Evolutionary conservation across 2,888 invertebrate genomes (phyloP).

Genomic region (Ceriagrion tenellum): DNA sequence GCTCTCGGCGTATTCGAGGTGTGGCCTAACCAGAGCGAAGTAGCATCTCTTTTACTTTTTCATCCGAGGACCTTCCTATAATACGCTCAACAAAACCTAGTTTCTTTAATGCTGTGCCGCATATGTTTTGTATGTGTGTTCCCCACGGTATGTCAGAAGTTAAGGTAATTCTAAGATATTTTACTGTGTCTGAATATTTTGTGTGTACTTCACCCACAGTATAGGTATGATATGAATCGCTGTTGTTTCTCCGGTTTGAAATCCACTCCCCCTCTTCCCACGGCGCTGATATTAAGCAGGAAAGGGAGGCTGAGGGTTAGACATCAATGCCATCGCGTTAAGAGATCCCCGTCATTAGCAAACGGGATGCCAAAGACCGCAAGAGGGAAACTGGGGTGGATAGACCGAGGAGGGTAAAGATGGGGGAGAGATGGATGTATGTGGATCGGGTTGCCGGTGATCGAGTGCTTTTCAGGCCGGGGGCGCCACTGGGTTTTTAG

Average conservation of each 20-base stretch:
- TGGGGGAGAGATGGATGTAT: neutral
- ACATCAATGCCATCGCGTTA: neutral
- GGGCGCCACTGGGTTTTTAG: neutral
- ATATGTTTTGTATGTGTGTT: too few relatives aligned
- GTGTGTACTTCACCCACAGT: too few relatives aligned
- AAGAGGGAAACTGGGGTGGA: neutral
- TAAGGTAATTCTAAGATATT: too few relatives aligned
- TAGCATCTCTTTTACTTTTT: too few relatives aligned
- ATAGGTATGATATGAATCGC: neutral
- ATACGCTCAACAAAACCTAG: too few relatives aligned
- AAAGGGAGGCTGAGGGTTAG: neutral
- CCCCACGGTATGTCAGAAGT: too few relatives aligned
- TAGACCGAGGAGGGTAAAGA: neutral
- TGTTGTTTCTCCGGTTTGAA: neutral
- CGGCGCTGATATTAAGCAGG: neutral
- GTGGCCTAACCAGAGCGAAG: too few relatives aligned
- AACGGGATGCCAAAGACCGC: slow-evolving; percentile 17
- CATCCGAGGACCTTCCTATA: too few relatives aligned
- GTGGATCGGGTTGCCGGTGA: slow-evolving; percentile 16
- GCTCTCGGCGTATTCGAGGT: too few relatives aligned
- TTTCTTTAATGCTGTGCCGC: too few relatives aligned
- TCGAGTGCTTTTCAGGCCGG: neutral
- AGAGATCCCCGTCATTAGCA: slow-evolving; percentile 9
- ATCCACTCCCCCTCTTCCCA: neutral
- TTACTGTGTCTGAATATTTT: too few relatives aligned